Evolutionary conservation across 2,113 vertebrate genomes (phyloP).

Genomic region (Lanius collurio): DNA sequence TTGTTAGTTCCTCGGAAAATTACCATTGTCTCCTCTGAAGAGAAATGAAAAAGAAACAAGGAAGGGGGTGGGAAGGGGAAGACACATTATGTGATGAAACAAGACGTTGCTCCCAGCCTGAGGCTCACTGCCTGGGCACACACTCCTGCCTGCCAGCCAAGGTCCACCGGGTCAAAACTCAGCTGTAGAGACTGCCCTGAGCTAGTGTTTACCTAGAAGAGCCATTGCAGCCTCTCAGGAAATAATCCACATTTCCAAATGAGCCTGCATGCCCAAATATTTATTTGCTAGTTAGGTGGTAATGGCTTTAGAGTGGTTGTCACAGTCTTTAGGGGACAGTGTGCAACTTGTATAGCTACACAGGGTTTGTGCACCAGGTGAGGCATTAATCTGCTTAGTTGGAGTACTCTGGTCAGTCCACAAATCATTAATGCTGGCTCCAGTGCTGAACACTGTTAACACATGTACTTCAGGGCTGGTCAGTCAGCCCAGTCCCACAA

Average conservation of each 20-base stretch:
- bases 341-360: background rate
- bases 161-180: constrained; percentile 48
- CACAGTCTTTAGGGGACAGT: background rate
- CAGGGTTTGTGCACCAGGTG: background rate
- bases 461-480: background rate
- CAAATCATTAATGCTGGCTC: constrained; percentile 26
- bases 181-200: background rate
- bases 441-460: background rate
- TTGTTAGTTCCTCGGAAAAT: background rate
- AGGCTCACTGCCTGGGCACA: background rate
- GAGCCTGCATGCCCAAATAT: background rate
- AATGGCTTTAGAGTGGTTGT: constrained; percentile 12
- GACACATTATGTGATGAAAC: constrained; percentile 13
- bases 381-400: constrained; percentile 10
- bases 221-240: constrained; percentile 12
- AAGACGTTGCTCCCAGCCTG: background rate
- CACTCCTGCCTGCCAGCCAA: constrained; percentile 33
- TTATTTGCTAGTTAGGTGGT: constrained; percentile 44
- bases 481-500: background rate
- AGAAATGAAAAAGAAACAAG: background rate
- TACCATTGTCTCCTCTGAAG: background rate
- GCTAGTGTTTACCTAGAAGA: constrained; percentile 41
- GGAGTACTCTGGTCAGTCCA: background rate
- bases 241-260: constrained; percentile 13
- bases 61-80: background rate